phyloP scores from a whole-genome alignment of 2,888 invertebrate genomes.

The Plebejus anna region DNA sequence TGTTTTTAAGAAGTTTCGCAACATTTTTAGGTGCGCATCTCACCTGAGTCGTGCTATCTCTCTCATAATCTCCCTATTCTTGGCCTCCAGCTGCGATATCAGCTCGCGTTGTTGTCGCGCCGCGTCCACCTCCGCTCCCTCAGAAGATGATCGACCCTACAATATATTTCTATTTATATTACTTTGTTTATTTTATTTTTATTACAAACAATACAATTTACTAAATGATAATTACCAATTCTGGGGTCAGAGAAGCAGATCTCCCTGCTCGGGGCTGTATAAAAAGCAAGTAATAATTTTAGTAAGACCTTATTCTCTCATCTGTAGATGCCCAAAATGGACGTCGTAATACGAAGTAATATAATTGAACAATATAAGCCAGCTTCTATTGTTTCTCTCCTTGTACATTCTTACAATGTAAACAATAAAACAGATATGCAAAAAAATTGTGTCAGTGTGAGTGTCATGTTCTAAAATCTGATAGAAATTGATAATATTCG shows the following conservation, averaged over 20 bases:
- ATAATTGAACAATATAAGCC: no score
- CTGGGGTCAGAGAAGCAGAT: constrained; percentile 81
- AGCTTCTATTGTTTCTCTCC: no score
- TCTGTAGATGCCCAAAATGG: no score
- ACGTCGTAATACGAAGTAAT: no score
- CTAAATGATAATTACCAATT: constrained; percentile 71
- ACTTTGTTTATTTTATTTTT: not conserved
- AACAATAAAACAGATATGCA: no score
- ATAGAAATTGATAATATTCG: no score
- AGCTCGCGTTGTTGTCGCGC: constrained; percentile 94
- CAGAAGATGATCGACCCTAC: constrained; percentile 83
- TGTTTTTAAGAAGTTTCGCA: no score
- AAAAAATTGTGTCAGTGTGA: no score
- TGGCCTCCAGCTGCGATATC: constrained; percentile 94
- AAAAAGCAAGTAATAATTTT: constrained; percentile 23
- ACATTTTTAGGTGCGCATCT: constrained; percentile 21
- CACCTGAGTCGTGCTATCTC: constrained; percentile 94
- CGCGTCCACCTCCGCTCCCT: constrained; percentile 87
- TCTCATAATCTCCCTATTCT: constrained; percentile 97
- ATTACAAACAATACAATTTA: no score
- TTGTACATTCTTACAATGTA: no score
- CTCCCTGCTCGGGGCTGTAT: constrained; percentile 80
- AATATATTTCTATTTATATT: not conserved
- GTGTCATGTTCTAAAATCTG: no score
- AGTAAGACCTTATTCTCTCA: no score